Percentiles rank a stretch among this genome's conserved stretches.
These are phyloP conservation scores for Pelusios castaneus DNA, from an alignment of 2,113 vertebrate genomes.

Conservation along the genomic window DNA sequence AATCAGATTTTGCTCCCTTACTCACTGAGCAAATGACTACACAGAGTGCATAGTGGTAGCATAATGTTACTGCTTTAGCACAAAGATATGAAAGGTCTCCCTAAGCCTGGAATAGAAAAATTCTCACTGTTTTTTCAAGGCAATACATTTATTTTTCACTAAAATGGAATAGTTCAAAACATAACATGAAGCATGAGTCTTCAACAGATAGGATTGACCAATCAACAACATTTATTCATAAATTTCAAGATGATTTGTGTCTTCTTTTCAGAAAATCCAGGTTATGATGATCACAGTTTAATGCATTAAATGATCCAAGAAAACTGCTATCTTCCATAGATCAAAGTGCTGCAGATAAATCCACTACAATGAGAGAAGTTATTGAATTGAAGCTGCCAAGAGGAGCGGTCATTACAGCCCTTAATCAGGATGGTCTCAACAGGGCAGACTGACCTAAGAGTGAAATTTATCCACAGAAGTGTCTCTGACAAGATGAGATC, in stretches of 20 bases:
- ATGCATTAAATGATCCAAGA: fast-evolving
- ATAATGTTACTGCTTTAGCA: neutral
- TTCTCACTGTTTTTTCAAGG: neutral
- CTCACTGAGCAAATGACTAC: neutral
- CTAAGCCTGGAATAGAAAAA: neutral
- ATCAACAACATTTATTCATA: neutral
- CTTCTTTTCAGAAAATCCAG: neutral
- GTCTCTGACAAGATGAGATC: neutral
- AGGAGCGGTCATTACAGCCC: fast-evolving
- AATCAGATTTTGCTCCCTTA: neutral
- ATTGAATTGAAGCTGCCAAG: fast-evolving
- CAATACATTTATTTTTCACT: neutral
- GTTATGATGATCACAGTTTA: neutral
- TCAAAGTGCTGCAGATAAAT: neutral
- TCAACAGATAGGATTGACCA: neutral
- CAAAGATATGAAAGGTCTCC: neutral
- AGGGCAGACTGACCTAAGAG: neutral
- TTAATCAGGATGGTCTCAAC: neutral
- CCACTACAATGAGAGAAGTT: fast-evolving
- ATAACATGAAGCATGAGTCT: neutral
- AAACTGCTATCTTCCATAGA: neutral
- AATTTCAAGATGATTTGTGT: neutral
- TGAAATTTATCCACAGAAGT: neutral
- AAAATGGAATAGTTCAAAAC: neutral
- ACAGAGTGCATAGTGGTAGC: neutral